Evolutionary conservation across 2,113 vertebrate genomes (phyloP).

Genomic region (Zosterops pallidus): DNA sequence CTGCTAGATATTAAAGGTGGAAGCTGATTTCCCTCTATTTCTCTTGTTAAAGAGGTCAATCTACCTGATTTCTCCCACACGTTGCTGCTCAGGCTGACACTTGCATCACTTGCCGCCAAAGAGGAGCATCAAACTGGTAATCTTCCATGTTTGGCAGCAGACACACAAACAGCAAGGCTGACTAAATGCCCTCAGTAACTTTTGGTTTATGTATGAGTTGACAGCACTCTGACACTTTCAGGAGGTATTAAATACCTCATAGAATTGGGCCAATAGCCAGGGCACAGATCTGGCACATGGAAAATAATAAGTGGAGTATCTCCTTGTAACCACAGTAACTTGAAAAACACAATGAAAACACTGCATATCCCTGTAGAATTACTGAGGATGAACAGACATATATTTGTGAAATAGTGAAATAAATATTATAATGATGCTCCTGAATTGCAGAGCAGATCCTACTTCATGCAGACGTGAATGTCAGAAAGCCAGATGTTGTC

Average conservation of each 20-base stretch:
- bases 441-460: slow-evolving; percentile 22
- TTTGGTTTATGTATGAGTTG: background rate
- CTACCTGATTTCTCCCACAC: background rate
- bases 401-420: slow-evolving; percentile 5
- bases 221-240: background rate
- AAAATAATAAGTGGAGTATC: slow-evolving; percentile 26
- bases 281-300: slow-evolving; percentile 2
- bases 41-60: background rate
- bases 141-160: background rate
- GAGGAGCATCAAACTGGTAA: background rate
- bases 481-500: slow-evolving; percentile 36
- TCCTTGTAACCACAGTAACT: slow-evolving; percentile 22
- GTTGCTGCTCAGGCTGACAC: background rate
- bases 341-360: slow-evolving; percentile 56
- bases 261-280: background rate
- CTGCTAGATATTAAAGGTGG: background rate
- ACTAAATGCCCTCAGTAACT: background rate
- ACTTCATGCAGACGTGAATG: background rate
- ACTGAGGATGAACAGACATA: slow-evolving; percentile 47
- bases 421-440: background rate
- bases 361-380: slow-evolving; percentile 22
- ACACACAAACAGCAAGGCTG: background rate
- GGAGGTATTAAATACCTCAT: background rate
- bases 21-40: background rate
- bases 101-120: background rate